phyloP scores from a whole-genome alignment of 2,888 invertebrate genomes.

The Agrochola lota region DNA sequence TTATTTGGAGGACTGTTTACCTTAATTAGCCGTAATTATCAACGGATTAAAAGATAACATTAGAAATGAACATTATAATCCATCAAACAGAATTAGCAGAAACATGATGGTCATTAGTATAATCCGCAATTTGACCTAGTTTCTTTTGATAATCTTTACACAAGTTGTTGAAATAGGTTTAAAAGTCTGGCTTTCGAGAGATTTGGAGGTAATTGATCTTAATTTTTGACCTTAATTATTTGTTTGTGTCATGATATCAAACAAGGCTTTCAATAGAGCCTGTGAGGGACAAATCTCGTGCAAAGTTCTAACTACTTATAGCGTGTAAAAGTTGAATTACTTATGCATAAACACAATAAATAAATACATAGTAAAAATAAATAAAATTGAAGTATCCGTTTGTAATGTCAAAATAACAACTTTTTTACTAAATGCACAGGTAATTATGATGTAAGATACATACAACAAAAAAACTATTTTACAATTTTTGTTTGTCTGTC shows the following conservation, averaged over 20 bases:
- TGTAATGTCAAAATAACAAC: no score
- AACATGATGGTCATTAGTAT: slow-evolving; percentile 7
- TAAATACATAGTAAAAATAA: no score
- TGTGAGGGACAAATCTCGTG: no score
- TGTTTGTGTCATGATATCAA: slow-evolving; percentile 12
- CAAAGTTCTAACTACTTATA: no score
- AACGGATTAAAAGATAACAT: slow-evolving; percentile 36
- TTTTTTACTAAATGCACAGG: no score
- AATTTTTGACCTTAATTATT: slow-evolving; percentile 26
- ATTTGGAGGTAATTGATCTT: slow-evolving; percentile 33
- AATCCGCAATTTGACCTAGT: slow-evolving; percentile 40
- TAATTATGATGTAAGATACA: no score
- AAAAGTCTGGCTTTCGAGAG: slow-evolving; percentile 1
- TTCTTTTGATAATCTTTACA: slow-evolving; percentile 28
- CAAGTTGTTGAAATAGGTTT: slow-evolving; percentile 9
- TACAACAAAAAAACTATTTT: no score
- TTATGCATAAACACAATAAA: no score
- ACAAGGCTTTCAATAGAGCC: neutral
- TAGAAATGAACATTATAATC: slow-evolving; percentile 29
- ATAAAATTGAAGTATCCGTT: no score
- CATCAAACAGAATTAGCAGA: slow-evolving; percentile 17
- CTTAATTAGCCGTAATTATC: slow-evolving; percentile 22
- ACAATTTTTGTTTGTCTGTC: neutral
- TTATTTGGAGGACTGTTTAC: neutral
- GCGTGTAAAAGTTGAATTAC: no score